Base-by-base conservation (phyloP, 2,797 vertebrate genomes). In the Sebastes oblongus region DNA sequence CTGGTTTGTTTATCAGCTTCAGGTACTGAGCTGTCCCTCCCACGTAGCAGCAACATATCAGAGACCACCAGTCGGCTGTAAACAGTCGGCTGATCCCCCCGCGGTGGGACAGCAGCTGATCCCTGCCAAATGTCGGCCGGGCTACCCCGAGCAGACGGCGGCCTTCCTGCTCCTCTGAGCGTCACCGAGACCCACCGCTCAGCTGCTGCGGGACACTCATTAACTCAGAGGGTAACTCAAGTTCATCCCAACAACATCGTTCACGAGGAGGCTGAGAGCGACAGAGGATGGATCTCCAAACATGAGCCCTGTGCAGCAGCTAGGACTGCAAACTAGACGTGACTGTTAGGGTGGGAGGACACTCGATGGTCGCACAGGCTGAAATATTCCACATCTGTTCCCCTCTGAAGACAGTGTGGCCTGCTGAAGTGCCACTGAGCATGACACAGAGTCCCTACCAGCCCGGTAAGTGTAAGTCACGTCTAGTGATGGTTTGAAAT, bases 141-240 rank as follows among this genome's bases (percentile, higher is more conserved):
- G 73, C 75, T 59, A 61, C 75, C 52, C 29, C 3, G 22, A 75
- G 30, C 82, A 76, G 79, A 66, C 68, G 8, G 56, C 7, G 20
- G 52, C 64, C 36, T 68, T 50, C 34, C 77, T n/a, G 81, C 56
- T 80, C 56, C 81, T 82, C 72, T 1, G 10, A 75, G 82, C 62
- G 4, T 42, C 75, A 32, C 75, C 4, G 8, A 71, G 25, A 66
- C 32, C 66, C 81, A 11, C 20, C 7, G 29, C 50, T 81, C 70
- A 34, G 80, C 70, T 65, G 73, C 83, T 67, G 46, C 12, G 32
- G 69, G 61, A 79, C 42, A 3, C 76, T 80, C 64, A 55, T 86
- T 79, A 88, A 72, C 66, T 54, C 61, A 8, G 80, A 83, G 80
- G 82, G 61, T 55, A 60, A 69, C 46, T 71, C 42, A 73, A 80